Evolutionary conservation across 2,888 invertebrate species (phyloP), one percentile per base, ranked within the genome.

Genomic region (Rhagonycha fulva): DNA sequence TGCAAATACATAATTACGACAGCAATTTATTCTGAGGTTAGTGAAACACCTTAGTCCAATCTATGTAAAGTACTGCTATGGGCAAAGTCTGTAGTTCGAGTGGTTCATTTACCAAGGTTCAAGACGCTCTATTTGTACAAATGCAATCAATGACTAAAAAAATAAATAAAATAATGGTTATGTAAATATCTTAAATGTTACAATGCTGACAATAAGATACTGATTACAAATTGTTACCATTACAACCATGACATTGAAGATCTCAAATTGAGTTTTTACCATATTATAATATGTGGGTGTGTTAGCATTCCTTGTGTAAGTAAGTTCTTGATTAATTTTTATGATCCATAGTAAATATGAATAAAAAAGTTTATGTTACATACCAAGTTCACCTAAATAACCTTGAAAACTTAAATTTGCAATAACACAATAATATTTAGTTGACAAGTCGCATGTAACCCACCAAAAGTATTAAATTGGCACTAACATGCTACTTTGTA

Each of bases 1-100:
- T 66, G 63, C 26, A 66, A n/a, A 23, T 62, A 23, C 14, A 66
- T 66, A 66, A 66, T 66, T 66, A 23, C 63, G 23, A 66, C 23
- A 66, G 63, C 63, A 66, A 66, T 66, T 66, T 66, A 66, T 66
- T 24, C 26, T 66, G 63, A 66, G 63, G 63, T 66, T 24, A 66
- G 63, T 66, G 26, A 66, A 47, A 47, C 62, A 72, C 68, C 61
- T 72, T 72, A 68, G 68, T 32, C 62, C 67, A 72, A 72, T 72
- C 12, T 62, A 68, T 72, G 68, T 68, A 67, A 68, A 72, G 68
- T 72, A 72, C 28, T 72, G 32, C 61, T 47, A 47, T 47, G n/a
- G 47, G 47, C 47, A 47, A 47, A 47, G 47, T 47, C 47, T 47
- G 47, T 32, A 32, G n/a, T n/a, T 47, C n/a, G 47, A 47, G 47